phyloP scores from a whole-genome alignment of 2,113 vertebrate species.

The Ranitomeya imitator region DNA sequence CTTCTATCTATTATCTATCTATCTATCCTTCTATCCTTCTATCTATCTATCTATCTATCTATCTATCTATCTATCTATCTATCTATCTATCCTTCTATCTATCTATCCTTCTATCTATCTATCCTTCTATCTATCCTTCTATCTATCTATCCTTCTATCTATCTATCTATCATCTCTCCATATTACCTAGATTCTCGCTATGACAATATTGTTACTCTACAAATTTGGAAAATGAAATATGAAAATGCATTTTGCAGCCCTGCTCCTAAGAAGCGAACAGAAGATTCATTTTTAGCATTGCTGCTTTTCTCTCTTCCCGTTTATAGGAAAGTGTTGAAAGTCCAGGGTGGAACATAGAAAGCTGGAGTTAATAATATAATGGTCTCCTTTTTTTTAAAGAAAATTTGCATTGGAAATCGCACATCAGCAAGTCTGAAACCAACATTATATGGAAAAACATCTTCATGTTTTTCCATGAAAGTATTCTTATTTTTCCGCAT shows the following conservation, averaged over 20 bases:
- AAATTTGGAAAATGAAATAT: neutral
- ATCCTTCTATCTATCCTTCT: neutral
- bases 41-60: too few species aligned
- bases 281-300: neutral
- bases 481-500: neutral
- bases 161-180: neutral
- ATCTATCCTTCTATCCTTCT: too few species aligned
- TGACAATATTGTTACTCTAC: neutral
- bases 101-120: too few species aligned
- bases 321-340: neutral
- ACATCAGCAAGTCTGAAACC: constrained; percentile 9
- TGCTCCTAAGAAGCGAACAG: neutral
- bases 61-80: too few species aligned
- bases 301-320: neutral
- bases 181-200: neutral
- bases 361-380: neutral
- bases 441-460: constrained; percentile 4
- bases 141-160: neutral
- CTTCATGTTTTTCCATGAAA: constrained; percentile 16
- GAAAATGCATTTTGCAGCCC: neutral
- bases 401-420: constrained; percentile 1
- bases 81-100: too few species aligned
- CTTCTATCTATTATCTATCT: too few species aligned
- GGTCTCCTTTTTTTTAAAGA: neutral
- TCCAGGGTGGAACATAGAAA: neutral